Conservation (phyloP, 1,140 invertebrate species). For the Sipha flava region DNA sequence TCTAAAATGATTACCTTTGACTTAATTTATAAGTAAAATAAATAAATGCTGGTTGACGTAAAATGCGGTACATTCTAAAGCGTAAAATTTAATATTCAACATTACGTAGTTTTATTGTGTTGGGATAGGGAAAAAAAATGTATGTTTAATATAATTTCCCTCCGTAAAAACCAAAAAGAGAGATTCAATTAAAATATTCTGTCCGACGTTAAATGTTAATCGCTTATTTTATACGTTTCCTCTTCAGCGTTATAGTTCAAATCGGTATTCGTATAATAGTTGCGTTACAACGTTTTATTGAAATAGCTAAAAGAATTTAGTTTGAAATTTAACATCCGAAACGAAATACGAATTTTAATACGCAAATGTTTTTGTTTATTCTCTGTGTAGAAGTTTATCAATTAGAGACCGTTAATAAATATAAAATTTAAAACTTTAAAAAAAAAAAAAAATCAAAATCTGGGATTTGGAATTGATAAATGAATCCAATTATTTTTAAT, state of each 20-base stretch:
- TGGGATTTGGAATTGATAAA: too few species aligned
- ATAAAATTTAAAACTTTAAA: neutral
- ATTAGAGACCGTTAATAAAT: neutral
- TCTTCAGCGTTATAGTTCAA: neutral
- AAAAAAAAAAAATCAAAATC: too few species aligned
- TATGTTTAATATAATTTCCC: neutral
- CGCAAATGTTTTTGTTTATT: neutral
- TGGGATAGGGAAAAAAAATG: too few species aligned
- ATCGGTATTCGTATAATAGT: neutral
- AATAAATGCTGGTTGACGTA: too few species aligned
- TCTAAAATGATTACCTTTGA: slow-evolving; percentile 34
- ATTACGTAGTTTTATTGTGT: too few species aligned
- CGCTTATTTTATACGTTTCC: neutral
- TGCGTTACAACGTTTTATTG: neutral
- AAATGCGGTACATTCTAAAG: too few species aligned
- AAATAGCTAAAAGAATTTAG: neutral
- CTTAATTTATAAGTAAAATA: neutral
- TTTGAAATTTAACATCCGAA: neutral
- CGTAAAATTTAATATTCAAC: too few species aligned
- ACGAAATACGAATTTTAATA: neutral
- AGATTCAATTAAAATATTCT: neutral
- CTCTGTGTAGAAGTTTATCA: neutral
- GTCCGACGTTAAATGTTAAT: neutral
- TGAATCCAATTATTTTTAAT: too few species aligned
- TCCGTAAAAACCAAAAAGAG: neutral